Evolutionary conservation across 2,888 invertebrate species (phyloP), one percentile per base, ranked within the genome.

Genomic region (Sarcophaga subvicina): DNA sequence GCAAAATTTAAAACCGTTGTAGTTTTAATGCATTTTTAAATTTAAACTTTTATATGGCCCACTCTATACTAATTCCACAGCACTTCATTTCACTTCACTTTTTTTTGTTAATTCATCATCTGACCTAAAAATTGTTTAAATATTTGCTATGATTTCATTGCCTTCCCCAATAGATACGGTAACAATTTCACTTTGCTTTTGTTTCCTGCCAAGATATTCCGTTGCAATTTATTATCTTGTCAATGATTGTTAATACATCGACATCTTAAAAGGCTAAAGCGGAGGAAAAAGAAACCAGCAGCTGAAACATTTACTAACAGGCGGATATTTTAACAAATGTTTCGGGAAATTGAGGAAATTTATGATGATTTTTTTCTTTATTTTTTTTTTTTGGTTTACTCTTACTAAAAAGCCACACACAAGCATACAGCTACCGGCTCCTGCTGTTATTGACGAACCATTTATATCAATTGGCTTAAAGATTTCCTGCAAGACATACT

Each of bases 381-480:
- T 17, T 4, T 10, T 14, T 54, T 4, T 54, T 4, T 22, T 22
- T 22, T 22, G 22, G 14, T 14, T 49, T 49, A 49, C 14, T 49
- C 0, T 14, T 49, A 49, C 49, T 14, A 2, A 49, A 14, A 49
- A 14, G 37, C 37, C 72, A 59, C 14, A 63, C 11, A 54, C 10
- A 8, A 8, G 12, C 47, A 14, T 3, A 47, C 79, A 84, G 79
- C 67, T 66, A 64, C 59, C 76, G 82, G 76, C 71, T 84, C 87
- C 87, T 84, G 84, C 84, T 87, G 87, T 72, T 87, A 87, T 82
- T 82, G 87, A 87, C 75, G 79, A 82, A 79, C 70, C 67, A 79
- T 87, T 87, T 84, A 82, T 79, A 79, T 82, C 81, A 87, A 87
- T 87, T 87, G 87, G 87, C 79, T 84, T 84, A 79, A 77, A 81